phyloP scores from a whole-genome alignment of 1,140 invertebrate species.

The Prorops nasuta region DNA sequence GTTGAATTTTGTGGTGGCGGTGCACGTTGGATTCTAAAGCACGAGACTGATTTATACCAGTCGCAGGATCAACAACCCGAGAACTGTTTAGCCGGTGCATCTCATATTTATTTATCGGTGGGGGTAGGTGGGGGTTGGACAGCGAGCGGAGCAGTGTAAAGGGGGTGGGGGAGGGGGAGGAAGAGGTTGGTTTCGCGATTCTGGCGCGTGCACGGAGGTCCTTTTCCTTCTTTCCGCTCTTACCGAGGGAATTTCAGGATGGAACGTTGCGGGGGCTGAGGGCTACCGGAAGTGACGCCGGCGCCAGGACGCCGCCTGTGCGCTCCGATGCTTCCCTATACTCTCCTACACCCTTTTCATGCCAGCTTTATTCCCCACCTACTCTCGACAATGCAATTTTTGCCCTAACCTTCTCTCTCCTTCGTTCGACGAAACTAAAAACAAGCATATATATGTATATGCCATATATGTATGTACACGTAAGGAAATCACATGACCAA shows the following conservation, averaged over 20 bases:
- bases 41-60: constrained; percentile 33
- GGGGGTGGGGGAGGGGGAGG: constrained; percentile 17
- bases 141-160: constrained; percentile 9
- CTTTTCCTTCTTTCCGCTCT: background rate
- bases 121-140: constrained; percentile 11
- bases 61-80: constrained; percentile 45
- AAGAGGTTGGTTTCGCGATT: constrained; percentile 32
- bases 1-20: too few species aligned
- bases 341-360: too few species aligned
- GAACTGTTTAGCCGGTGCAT: constrained; percentile 39
- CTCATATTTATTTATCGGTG: constrained; percentile 47
- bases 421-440: background rate
- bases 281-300: constrained; percentile 54
- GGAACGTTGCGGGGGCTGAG: constrained; percentile 5
- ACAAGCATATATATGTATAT: background rate
- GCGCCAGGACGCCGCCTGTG: constrained; percentile 55
- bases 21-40: constrained; percentile 17
- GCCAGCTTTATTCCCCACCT: background rate
- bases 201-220: constrained; percentile 33
- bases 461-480: background rate
- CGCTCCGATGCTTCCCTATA: constrained; percentile 51
- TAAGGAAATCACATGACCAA: background rate
- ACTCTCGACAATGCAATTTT: too few species aligned
- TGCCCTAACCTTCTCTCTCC: constrained; percentile 22
- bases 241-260: background rate